These are phyloP conservation scores for Caenorhabditis imperialis DNA, from an alignment of 2,888 invertebrate species.

Conservation along the genomic window DNA sequence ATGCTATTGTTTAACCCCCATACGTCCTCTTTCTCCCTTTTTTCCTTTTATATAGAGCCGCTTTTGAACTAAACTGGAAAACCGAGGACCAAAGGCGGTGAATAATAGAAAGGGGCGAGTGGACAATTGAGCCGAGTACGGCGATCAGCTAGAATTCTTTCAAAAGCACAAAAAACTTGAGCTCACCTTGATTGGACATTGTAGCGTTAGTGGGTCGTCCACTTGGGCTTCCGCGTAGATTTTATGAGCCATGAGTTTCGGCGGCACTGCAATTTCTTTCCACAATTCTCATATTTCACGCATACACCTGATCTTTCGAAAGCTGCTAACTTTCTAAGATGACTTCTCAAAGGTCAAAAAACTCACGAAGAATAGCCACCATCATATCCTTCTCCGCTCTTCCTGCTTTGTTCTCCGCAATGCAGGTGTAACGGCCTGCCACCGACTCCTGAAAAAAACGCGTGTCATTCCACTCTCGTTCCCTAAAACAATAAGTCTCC, in stretches of 20 bases:
- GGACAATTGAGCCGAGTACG: slow-evolving; percentile 18
- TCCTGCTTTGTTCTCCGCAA: slow-evolving; percentile 82
- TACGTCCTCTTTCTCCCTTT: slow-evolving; percentile 11
- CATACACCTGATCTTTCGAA: slow-evolving; percentile 4
- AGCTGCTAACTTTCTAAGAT: not conserved
- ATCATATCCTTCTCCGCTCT: slow-evolving; percentile 81
- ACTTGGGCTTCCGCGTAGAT: slow-evolving; percentile 78
- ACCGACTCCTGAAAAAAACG: slow-evolving; percentile 62
- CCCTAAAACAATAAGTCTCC: slow-evolving; percentile 2
- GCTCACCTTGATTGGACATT: slow-evolving; percentile 64
- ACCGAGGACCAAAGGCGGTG: not conserved
- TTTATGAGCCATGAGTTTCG: slow-evolving; percentile 57
- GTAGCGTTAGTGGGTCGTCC: slow-evolving; percentile 81
- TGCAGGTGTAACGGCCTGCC: slow-evolving; percentile 82
- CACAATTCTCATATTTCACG: not conserved
- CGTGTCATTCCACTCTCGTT: slow-evolving; percentile 1
- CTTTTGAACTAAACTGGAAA: slow-evolving; percentile 25
- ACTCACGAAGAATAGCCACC: slow-evolving; percentile 82
- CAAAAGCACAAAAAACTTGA: slow-evolving; percentile 2
- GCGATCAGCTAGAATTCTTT: not conserved
- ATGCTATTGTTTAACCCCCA: slow-evolving; percentile 49
- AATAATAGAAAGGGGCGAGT: slow-evolving; percentile 7
- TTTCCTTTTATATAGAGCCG: slow-evolving; percentile 29
- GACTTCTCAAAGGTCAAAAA: not conserved
- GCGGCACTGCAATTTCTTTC: slow-evolving; percentile 60